Evolutionary conservation across 2,797 vertebrate species (phyloP).

Genomic region (Euthynnus affinis): DNA sequence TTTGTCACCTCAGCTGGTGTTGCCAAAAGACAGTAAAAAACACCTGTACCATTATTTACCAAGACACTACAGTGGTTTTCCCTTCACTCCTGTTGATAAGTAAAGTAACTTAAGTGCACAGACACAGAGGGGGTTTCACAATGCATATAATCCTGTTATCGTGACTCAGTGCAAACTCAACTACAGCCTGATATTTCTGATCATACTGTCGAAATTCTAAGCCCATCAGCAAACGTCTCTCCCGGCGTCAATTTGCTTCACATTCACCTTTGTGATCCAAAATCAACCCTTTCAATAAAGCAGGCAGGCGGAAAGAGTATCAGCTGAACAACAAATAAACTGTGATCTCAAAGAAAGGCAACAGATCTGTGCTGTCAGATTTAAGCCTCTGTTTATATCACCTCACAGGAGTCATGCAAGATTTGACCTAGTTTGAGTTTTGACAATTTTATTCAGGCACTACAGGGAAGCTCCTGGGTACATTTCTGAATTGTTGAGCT

Average conservation of each 20-base stretch:
- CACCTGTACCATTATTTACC: slow-evolving; percentile 27
- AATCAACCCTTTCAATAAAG: slow-evolving; percentile 1
- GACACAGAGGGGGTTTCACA: slow-evolving; percentile 15
- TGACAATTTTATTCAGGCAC: background rate
- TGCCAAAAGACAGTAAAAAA: slow-evolving; percentile 29
- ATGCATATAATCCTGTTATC: slow-evolving; percentile 40
- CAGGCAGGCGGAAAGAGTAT: background rate
- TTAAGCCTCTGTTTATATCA: background rate
- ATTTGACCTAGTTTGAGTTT: background rate
- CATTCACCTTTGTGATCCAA: slow-evolving; percentile 29
- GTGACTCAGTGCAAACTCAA: slow-evolving; percentile 37
- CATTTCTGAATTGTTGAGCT: background rate
- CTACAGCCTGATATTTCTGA: slow-evolving; percentile 27
- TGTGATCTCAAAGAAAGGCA: background rate
- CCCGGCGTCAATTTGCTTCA: slow-evolving; percentile 32
- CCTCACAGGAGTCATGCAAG: background rate
- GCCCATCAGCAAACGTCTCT: slow-evolving; percentile 39
- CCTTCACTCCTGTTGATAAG: slow-evolving; percentile 13
- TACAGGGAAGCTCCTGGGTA: background rate
- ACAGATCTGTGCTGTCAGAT: slow-evolving; percentile 6
- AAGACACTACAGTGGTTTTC: slow-evolving; percentile 9
- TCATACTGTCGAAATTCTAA: slow-evolving; percentile 26
- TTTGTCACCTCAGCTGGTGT: slow-evolving; percentile 17
- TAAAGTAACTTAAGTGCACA: slow-evolving; percentile 13
- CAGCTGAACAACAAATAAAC: background rate